These are phyloP conservation scores for Chalcis sispes DNA, from an alignment of 2,888 invertebrate species.

Conservation along the genomic window DNA sequence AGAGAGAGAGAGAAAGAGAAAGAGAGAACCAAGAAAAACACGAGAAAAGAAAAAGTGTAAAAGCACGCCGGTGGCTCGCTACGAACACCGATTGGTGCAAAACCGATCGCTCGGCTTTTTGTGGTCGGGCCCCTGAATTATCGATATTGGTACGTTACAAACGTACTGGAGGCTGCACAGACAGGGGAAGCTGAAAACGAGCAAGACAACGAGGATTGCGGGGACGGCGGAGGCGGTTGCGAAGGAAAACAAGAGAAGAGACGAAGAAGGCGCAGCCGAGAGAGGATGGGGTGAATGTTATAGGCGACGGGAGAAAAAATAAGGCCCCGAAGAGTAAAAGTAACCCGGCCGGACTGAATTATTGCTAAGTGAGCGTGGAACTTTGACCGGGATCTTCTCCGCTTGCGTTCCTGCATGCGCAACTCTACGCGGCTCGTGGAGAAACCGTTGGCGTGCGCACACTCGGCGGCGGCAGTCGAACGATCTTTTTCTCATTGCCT, in stretches of 20 bases:
- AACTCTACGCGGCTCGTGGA: too few relatives aligned
- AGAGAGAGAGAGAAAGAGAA: slow-evolving; percentile 34
- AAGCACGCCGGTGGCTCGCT: slow-evolving; percentile 25
- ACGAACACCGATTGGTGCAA: slow-evolving; percentile 61
- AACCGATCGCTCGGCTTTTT: slow-evolving; percentile 68
- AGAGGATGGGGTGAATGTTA: slow-evolving; percentile 58
- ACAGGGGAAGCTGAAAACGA: slow-evolving; percentile 56
- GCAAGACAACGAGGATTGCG: too few relatives aligned
- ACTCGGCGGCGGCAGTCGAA: neutral
- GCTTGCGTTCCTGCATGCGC: slow-evolving; percentile 41
- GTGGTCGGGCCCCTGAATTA: slow-evolving; percentile 69
- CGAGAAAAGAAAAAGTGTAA: too few relatives aligned
- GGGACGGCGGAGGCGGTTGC: slow-evolving; percentile 33
- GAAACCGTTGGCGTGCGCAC: neutral
- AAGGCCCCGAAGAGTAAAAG: slow-evolving; percentile 60
- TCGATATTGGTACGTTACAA: slow-evolving; percentile 72
- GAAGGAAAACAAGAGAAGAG: slow-evolving; percentile 16
- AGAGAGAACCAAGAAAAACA: too few relatives aligned
- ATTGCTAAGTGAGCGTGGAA: slow-evolving; percentile 71
- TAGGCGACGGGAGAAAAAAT: slow-evolving; percentile 61
- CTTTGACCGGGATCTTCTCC: slow-evolving; percentile 66
- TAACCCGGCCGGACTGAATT: slow-evolving; percentile 67
- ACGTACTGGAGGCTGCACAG: slow-evolving; percentile 55
- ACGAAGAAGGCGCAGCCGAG: slow-evolving; percentile 16
- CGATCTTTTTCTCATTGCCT: slow-evolving; percentile 37